Conservation (phyloP, 2,113 vertebrate genomes). For the Serilophus lunatus region DNA sequence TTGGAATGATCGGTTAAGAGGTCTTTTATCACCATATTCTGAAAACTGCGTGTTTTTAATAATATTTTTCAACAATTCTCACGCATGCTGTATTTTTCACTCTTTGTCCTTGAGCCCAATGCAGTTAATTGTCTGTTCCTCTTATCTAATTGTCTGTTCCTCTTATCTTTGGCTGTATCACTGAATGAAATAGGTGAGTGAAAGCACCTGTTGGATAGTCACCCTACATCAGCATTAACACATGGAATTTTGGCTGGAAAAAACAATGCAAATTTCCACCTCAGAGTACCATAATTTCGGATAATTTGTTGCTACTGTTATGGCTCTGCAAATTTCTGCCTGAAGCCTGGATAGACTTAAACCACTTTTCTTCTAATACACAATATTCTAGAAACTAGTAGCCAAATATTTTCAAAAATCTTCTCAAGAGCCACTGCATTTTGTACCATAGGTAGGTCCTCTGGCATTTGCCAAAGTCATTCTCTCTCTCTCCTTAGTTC, state of each 20-base stretch:
- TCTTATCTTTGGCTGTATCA: not conserved
- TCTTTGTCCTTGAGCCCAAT: not conserved
- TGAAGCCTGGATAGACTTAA: not conserved
- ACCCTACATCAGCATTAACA: not conserved
- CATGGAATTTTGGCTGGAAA: not conserved
- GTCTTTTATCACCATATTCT: not conserved
- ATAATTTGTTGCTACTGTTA: not conserved
- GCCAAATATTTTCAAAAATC: not conserved
- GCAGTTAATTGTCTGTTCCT: not conserved
- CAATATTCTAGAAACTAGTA: not conserved
- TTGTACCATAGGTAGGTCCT: not conserved
- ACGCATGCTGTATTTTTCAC: fast-evolving
- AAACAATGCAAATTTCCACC: not conserved
- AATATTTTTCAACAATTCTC: not conserved
- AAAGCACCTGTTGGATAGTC: not conserved
- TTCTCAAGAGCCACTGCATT: not conserved
- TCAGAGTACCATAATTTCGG: not conserved
- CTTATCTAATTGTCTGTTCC: not conserved
- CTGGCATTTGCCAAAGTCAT: no score
- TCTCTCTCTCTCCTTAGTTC: not conserved
- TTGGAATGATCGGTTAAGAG: not conserved
- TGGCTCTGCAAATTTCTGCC: not conserved
- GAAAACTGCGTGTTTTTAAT: not conserved
- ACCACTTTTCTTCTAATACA: not conserved
- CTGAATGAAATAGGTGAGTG: not conserved